These are phyloP conservation scores for Drosophila watanabei DNA, from an alignment of 1,140 invertebrate genomes.

Conservation along the genomic window DNA sequence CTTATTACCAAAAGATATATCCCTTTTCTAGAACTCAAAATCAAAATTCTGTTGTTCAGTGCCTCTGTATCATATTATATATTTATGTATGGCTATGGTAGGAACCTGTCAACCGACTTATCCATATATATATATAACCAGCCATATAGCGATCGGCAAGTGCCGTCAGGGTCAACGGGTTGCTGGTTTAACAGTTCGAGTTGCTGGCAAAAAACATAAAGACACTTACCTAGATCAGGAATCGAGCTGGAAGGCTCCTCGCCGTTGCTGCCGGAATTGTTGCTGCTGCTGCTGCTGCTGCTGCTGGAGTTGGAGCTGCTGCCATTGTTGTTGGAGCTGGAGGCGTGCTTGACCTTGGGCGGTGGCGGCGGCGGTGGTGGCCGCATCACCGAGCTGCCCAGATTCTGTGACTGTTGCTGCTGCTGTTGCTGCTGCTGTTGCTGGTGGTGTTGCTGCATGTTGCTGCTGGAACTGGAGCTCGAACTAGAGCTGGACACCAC, in stretches of 20 bases:
- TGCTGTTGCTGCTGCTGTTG: slow-evolving; percentile 48
- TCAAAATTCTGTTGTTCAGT: slow-evolving; percentile 16
- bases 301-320: slow-evolving; percentile 4
- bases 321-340: slow-evolving; percentile 34
- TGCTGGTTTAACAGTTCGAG: slow-evolving; percentile 33
- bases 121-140: not conserved
- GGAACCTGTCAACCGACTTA: slow-evolving; percentile 46
- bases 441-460: slow-evolving; percentile 52
- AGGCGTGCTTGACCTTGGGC: slow-evolving; percentile 85
- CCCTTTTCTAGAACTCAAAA: not conserved
- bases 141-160: slow-evolving; percentile 59
- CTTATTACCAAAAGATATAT: not conserved
- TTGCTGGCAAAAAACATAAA: not conserved
- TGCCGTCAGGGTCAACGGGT: slow-evolving; percentile 74
- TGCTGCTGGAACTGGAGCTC: slow-evolving; percentile 31
- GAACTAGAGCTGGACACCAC: slow-evolving; percentile 80
- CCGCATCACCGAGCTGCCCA: slow-evolving; percentile 86
- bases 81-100: slow-evolving; percentile 4
- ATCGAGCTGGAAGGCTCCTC: slow-evolving; percentile 94
- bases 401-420: slow-evolving; percentile 34
- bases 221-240: slow-evolving; percentile 91
- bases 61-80: not conserved
- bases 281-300: slow-evolving; percentile 38
- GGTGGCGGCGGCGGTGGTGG: slow-evolving; percentile 88
- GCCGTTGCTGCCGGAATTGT: slow-evolving; percentile 51